phyloP scores from a whole-genome alignment of 2,888 invertebrate genomes.

The Halocaridina rubra region DNA sequence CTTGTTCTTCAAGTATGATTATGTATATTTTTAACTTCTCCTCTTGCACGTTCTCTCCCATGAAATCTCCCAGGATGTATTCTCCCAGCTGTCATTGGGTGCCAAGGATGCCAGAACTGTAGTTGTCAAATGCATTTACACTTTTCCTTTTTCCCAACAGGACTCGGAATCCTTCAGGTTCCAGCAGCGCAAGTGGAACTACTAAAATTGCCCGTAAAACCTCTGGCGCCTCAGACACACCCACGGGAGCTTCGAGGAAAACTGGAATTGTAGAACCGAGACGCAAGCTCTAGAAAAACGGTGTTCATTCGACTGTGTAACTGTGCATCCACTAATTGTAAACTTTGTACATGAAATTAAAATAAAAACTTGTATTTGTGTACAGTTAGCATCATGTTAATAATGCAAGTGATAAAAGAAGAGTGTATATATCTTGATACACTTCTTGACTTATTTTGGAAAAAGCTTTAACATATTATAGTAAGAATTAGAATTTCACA shows the following conservation, averaged over 20 bases:
- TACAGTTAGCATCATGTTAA: background rate
- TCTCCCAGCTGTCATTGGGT: no score
- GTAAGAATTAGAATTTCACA: constrained; percentile 25
- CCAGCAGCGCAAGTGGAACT: constrained; percentile 68
- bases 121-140: no score
- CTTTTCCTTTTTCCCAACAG: constrained; percentile 69
- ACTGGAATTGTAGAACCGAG: constrained; percentile 56
- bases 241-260: constrained; percentile 71
- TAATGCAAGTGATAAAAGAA: constrained; percentile 11
- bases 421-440: background rate
- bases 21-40: no score
- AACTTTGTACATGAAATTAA: background rate
- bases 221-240: constrained; percentile 78
- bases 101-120: no score
- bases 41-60: no score
- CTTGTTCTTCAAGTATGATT: no score
- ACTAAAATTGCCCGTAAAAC: constrained; percentile 71
- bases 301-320: background rate
- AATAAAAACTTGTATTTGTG: no score
- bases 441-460: background rate
- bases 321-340: background rate
- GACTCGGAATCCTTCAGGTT: constrained; percentile 82
- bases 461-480: constrained; percentile 48
- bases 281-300: constrained; percentile 36
- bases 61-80: no score